Percentiles rank a stretch among this genome's conserved stretches.
These are phyloP conservation scores for Callitettix versicolor DNA, from an alignment of 1,140 invertebrate species.

Conservation along the genomic window DNA sequence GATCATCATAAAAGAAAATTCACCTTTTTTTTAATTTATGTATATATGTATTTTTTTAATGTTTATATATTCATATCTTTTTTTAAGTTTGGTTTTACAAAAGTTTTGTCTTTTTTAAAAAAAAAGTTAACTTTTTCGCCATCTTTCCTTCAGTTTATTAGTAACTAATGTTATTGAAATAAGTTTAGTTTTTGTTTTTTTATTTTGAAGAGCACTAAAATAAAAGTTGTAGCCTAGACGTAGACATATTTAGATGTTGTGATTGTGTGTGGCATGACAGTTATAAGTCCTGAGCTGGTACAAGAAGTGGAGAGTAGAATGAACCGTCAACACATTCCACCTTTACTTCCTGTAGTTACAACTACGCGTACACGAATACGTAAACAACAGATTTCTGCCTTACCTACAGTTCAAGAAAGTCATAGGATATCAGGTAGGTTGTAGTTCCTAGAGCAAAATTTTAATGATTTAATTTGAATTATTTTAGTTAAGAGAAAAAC, in stretches of 20 bases:
- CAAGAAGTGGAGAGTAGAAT: conserved; percentile 81
- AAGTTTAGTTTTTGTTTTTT: conserved; percentile 26
- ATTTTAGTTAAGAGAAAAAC: no score
- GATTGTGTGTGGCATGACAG: conserved; percentile 35
- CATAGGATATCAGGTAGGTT: conserved; percentile 12
- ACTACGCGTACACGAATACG: conserved; percentile 29
- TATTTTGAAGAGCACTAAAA: conserved; percentile 15
- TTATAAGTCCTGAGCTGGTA: conserved; percentile 75
- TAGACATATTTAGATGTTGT: conserved; percentile 3
- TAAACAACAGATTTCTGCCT: conserved; percentile 29
- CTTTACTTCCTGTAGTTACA: conserved; percentile 40
- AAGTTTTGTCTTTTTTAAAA: no score
- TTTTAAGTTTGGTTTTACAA: no score
- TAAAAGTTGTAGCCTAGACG: background rate
- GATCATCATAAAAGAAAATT: no score
- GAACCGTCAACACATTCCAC: conserved; percentile 66
- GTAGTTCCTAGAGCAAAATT: no score
- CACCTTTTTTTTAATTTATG: no score
- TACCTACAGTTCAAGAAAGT: conserved; percentile 45
- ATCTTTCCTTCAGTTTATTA: no score
- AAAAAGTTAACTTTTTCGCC: no score
- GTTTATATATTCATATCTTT: no score
- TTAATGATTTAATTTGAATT: no score
- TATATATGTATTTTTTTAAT: no score
- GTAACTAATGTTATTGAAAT: no score